A percentile compares a stretch with the other conserved stretches of the same genome.
Evolutionary conservation across 2,113 vertebrate genomes (phyloP).

Genomic region (Clarias macrocephalus): DNA sequence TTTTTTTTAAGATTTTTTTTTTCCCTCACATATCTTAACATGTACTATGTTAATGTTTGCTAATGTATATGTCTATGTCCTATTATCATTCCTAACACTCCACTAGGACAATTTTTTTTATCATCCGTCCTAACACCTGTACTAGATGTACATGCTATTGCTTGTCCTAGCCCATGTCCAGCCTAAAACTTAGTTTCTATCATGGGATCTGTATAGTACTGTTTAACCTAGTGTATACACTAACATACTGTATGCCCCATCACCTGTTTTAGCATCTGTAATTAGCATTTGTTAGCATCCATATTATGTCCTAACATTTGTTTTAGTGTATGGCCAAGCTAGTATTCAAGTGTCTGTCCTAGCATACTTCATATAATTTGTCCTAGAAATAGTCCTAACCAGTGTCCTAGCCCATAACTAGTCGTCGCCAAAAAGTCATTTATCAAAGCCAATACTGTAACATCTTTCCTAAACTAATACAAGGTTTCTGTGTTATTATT

Average conservation of each 20-base stretch:
- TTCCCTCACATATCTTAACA: too few relatives aligned
- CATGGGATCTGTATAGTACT: too few relatives aligned
- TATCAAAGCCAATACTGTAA: neutral
- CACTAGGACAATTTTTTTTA: too few relatives aligned
- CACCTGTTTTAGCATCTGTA: too few relatives aligned
- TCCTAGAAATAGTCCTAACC: neutral
- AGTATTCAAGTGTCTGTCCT: neutral
- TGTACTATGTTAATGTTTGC: too few relatives aligned
- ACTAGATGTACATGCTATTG: neutral
- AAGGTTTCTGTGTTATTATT: neutral
- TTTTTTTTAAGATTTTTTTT: too few relatives aligned
- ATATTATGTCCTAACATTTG: neutral
- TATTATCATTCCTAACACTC: too few relatives aligned
- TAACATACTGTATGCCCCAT: too few relatives aligned
- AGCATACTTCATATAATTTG: neutral
- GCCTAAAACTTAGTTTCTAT: neutral
- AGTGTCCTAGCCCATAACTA: too few relatives aligned
- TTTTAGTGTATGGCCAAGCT: neutral
- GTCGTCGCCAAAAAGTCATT: neutral
- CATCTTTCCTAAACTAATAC: neutral
- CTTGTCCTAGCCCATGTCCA: neutral
- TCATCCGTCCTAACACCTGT: neutral
- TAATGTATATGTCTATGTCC: too few relatives aligned
- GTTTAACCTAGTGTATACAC: too few relatives aligned
- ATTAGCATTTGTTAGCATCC: too few relatives aligned